Evolutionary conservation across 2,797 vertebrate genomes (phyloP).

Genomic region (Morelia viridis): DNA sequence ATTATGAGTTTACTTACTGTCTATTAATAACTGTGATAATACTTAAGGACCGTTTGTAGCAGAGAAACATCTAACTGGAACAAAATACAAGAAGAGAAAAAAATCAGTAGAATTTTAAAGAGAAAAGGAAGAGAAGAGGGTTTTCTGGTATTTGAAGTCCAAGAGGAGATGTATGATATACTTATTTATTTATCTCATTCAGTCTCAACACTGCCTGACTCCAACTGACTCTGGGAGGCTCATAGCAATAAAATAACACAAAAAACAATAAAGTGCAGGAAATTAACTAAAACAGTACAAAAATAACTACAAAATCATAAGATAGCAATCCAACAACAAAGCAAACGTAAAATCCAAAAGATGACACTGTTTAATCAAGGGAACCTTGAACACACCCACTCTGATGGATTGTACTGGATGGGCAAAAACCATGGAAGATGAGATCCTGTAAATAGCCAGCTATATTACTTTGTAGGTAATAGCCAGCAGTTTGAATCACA

Average conservation of each 20-base stretch:
- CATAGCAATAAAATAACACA: not conserved
- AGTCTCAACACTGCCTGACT: not conserved
- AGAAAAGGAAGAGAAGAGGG: not conserved
- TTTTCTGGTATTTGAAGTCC: slow-evolving; percentile 15
- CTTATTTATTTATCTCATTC: not conserved
- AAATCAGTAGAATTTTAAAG: not conserved
- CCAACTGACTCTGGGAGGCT: not conserved
- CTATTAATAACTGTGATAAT: slow-evolving; percentile 40
- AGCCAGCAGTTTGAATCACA: not conserved
- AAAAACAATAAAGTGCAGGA: not conserved
- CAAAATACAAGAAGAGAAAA: not conserved
- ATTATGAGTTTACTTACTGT: slow-evolving; percentile 53
- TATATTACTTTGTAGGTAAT: not conserved
- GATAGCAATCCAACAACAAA: not conserved
- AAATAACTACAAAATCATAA: not conserved
- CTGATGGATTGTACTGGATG: not conserved
- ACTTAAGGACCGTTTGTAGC: slow-evolving; percentile 52
- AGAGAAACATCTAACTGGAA: not conserved
- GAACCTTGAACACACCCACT: not conserved
- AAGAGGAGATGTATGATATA: not conserved
- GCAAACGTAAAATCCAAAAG: not conserved
- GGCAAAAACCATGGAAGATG: not conserved
- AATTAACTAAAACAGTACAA: not conserved
- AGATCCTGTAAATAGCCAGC: not conserved
- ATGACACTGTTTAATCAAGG: not conserved